Base-by-base conservation (phyloP, 2,797 vertebrate species). In the Protosalanx chinensis region DNA sequence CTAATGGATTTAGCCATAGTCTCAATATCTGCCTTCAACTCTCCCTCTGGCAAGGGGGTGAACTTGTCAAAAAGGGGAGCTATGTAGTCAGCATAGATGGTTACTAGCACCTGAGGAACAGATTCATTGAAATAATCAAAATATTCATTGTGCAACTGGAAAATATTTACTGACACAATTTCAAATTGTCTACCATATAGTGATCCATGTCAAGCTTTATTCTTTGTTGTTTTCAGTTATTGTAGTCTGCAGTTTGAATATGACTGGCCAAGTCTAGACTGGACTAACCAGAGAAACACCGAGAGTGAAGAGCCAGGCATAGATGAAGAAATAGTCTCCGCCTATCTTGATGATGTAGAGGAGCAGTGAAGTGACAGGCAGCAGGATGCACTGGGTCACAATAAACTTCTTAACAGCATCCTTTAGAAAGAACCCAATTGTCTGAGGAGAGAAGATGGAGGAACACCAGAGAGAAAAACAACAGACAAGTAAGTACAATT, bases 331-430 rank as follows among this genome's bases (percentile, higher is more conserved):
- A 88, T 98, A 98, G 87, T 99, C 97, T 64, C 98, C 98, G 0
- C 98, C 98, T 33, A 99, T 98, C 93, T 99, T 98, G 86, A 99
- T 99, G 86, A 99, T 99, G 88, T 98, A 96, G 77, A 99, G 93
- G n/a, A 99, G 93, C 81, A 99, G 93, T 1, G 97, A 95, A 68
- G 97, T 98, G 60, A 99, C 97, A 1, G 97, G 97, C 79, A 99
- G 90, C 77, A 99, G 92, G 87, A 99, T 99, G 77, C 96, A 98
- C 76, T 99, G 97, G 67, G 97, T 99, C 86, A 99, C 97, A 5
- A 93, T 79, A 85, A 99, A 99, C 88, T 99, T 99, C 94, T 99
- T 99, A 74, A 96, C 70, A 3, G 96, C 93, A 80, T 99, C 98
- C 90, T 97, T 99, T 71, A 99, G 90, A 90, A 98, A 99, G 89